These are phyloP conservation scores for Halisarca cf. caerulea DNA, from an alignment of 37 sponge, comb jelly and placozoan genomes.

Conservation along the genomic window DNA sequence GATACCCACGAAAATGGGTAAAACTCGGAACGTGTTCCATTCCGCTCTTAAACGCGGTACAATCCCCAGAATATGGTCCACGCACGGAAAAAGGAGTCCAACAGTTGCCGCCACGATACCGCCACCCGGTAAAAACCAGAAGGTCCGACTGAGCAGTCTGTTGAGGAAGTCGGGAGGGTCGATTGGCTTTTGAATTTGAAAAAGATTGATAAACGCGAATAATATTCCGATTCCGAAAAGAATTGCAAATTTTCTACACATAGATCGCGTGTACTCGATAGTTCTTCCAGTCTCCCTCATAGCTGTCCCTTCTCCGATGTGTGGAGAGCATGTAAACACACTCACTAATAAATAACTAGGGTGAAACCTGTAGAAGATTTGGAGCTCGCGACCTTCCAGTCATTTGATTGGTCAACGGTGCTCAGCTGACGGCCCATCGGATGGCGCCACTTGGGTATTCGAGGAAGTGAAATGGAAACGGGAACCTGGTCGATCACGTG, in stretches of 20 bases:
- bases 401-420: background rate
- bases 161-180: background rate
- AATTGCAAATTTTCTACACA: background rate
- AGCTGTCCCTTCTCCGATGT: too few relatives aligned
- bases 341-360: too few relatives aligned
- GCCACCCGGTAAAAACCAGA: background rate
- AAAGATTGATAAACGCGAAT: conserved; percentile 21
- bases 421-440: background rate
- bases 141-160: background rate
- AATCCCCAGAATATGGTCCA: conserved; percentile 1
- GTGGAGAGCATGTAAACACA: too few relatives aligned
- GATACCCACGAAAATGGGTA: conserved; percentile 92
- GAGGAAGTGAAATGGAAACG: too few relatives aligned
- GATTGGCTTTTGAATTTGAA: conserved; percentile 9
- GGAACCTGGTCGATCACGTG: background rate
- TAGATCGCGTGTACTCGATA: too few relatives aligned
- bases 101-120: conserved; percentile 7
- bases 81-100: conserved; percentile 22
- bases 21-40: conserved; percentile 77
- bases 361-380: too few relatives aligned
- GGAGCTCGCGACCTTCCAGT: background rate
- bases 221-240: background rate
- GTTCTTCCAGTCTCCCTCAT: too few relatives aligned
- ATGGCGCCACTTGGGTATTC: too few relatives aligned
- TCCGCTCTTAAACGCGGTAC: background rate